Evolutionary conservation across 1,140 invertebrate genomes (phyloP).

Genomic region (Papilio polytes): DNA sequence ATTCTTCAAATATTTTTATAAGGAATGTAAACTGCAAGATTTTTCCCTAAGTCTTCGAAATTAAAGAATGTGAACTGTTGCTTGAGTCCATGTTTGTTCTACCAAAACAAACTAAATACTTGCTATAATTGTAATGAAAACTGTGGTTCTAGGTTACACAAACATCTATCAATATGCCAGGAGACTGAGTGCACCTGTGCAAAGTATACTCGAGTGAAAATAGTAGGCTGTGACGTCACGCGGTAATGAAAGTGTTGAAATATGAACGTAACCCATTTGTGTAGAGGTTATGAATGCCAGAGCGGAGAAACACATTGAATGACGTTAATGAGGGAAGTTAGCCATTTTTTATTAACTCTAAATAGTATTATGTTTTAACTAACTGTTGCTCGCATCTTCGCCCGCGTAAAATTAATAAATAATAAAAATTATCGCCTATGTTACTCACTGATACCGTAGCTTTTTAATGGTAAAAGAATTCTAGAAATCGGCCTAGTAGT

Average conservation of each 20-base stretch:
- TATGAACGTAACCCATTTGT: conserved; percentile 18
- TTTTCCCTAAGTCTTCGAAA: no score
- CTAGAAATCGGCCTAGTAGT: no score
- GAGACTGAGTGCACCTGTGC: conserved; percentile 24
- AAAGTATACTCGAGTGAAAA: conserved; percentile 19
- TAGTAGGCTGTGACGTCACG: conserved; percentile 21
- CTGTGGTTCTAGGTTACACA: neutral
- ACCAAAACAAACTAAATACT: neutral
- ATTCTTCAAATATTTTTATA: no score
- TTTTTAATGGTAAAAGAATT: no score
- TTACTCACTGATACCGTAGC: no score
- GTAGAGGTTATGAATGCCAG: conserved; percentile 14
- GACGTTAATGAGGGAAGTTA: neutral
- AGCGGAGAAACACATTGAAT: neutral
- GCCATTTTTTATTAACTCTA: neutral
- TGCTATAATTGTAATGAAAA: neutral
- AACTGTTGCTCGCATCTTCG: no score
- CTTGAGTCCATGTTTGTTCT: no score
- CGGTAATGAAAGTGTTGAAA: conserved; percentile 31
- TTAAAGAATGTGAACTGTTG: no score
- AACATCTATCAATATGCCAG: conserved; percentile 1
- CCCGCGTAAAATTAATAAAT: no score
- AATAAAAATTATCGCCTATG: no score
- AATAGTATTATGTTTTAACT: conserved; percentile 1
- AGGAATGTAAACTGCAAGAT: no score